Conservation (phyloP, 2,888 invertebrate genomes). For the Aporophyla lueneburgensis region DNA sequence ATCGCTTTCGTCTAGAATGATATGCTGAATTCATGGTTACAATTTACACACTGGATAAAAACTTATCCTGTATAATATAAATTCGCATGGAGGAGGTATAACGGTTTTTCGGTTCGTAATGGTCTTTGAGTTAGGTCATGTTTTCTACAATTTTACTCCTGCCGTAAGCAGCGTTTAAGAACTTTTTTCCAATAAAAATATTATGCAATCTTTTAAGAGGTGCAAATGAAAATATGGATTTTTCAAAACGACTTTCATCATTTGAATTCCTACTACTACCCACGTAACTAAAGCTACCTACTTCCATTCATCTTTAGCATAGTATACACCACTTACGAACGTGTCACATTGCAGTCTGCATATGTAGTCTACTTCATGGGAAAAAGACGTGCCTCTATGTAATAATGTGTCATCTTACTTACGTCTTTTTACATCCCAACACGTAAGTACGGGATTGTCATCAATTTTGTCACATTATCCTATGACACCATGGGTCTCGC, state of each 20-base stretch:
- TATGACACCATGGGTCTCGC: conserved; percentile 4
- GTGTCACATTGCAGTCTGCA: neutral
- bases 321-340: too few relatives aligned
- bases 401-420: conserved; percentile 5
- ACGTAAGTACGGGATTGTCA: conserved; percentile 13
- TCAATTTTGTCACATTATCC: conserved; percentile 17
- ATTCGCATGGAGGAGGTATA: too few relatives aligned
- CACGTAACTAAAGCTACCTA: neutral
- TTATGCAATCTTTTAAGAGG: neutral
- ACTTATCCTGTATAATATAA: too few relatives aligned
- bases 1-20: too few relatives aligned
- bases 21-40: too few relatives aligned
- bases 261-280: neutral
- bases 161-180: too few relatives aligned
- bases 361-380: neutral
- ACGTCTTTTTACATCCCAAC: neutral
- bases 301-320: neutral
- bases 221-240: neutral
- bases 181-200: too few relatives aligned
- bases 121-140: too few relatives aligned
- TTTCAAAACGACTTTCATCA: neutral
- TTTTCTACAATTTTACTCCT: too few relatives aligned
- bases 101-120: too few relatives aligned
- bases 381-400: conserved; percentile 5
- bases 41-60: too few relatives aligned